Percentiles rank a stretch among this genome's conserved stretches.
These are phyloP conservation scores for Diogma glabrata DNA, from an alignment of 2,888 invertebrate species.

Conservation along the genomic window DNA sequence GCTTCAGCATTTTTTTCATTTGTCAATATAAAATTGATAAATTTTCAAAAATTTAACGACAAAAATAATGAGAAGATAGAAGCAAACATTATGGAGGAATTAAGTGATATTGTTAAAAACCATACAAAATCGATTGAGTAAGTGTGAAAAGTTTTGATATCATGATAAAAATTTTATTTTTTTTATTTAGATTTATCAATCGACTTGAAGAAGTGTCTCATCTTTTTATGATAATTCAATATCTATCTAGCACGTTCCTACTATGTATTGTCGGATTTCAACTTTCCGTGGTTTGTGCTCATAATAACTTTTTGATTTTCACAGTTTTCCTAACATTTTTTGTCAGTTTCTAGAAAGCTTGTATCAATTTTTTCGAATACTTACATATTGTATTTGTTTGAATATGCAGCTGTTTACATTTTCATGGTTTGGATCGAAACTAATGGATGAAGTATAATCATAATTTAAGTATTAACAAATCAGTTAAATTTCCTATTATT, in stretches of 20 bases:
- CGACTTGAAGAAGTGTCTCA: constrained; percentile 6
- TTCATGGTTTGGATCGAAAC: constrained; percentile 10
- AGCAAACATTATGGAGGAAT: background rate
- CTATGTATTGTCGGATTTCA: constrained; percentile 10
- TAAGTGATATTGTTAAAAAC: constrained; percentile 4
- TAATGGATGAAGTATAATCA: constrained; percentile 1
- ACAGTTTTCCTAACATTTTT: background rate
- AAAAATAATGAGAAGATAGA: background rate
- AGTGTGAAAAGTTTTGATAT: background rate
- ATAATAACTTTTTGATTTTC: background rate
- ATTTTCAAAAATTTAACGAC: background rate
- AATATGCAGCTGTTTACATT: constrained; percentile 10
- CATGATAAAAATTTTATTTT: background rate
- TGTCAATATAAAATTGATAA: constrained; percentile 6
- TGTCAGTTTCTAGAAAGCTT: background rate
- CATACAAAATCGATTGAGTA: constrained; percentile 5
- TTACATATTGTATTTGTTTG: constrained; percentile 7
- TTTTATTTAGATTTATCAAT: constrained; percentile 1
- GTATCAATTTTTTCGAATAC: constrained; percentile 9
- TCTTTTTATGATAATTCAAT: constrained; percentile 8
- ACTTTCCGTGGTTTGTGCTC: background rate
- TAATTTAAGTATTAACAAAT: too few relatives aligned
- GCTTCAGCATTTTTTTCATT: constrained; percentile 4
- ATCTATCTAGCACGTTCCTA: constrained; percentile 8
- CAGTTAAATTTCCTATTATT: too few relatives aligned